phyloP scores from a whole-genome alignment of 2,888 invertebrate genomes.

The Orchestes rusci region DNA sequence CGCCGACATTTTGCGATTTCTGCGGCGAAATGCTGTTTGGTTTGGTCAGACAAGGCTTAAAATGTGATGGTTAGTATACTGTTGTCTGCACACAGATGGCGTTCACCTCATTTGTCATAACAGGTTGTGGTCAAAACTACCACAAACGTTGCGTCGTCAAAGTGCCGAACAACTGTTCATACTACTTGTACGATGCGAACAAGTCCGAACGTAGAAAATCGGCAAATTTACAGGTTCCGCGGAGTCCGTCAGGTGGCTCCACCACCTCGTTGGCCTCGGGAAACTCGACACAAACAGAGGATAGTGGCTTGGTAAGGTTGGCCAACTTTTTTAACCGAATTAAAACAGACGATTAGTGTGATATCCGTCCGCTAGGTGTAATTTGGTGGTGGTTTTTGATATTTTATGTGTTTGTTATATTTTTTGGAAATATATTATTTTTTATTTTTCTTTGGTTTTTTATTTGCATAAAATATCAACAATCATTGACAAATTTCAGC shows the following conservation, averaged over 20 bases:
- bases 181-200: slow-evolving; percentile 38
- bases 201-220: slow-evolving; percentile 43
- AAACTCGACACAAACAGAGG: slow-evolving; percentile 45
- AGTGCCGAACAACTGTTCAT: slow-evolving; percentile 94
- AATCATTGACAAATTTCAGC: too few relatives aligned
- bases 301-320: slow-evolving; percentile 71
- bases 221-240: slow-evolving; percentile 48
- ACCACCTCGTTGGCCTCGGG: slow-evolving; percentile 57
- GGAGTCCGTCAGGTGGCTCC: slow-evolving; percentile 72
- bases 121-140: slow-evolving; percentile 96
- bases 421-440: slow-evolving; percentile 19
- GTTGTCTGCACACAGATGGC: too few relatives aligned
- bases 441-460: slow-evolving; percentile 20
- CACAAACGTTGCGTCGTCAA: slow-evolving; percentile 97
- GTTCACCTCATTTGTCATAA: too few relatives aligned
- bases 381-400: slow-evolving; percentile 31
- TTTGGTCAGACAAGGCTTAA: slow-evolving; percentile 94
- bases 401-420: slow-evolving; percentile 25
- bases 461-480: slow-evolving; percentile 10
- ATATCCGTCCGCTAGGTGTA: slow-evolving; percentile 18
- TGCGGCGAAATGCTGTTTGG: slow-evolving; percentile 99
- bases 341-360: slow-evolving; percentile 33
- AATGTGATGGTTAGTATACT: slow-evolving; percentile 83
- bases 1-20: slow-evolving; percentile 99
- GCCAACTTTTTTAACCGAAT: slow-evolving; percentile 43